Conservation (phyloP, 1,140 invertebrate genomes). For the Colletes latitarsis region DNA sequence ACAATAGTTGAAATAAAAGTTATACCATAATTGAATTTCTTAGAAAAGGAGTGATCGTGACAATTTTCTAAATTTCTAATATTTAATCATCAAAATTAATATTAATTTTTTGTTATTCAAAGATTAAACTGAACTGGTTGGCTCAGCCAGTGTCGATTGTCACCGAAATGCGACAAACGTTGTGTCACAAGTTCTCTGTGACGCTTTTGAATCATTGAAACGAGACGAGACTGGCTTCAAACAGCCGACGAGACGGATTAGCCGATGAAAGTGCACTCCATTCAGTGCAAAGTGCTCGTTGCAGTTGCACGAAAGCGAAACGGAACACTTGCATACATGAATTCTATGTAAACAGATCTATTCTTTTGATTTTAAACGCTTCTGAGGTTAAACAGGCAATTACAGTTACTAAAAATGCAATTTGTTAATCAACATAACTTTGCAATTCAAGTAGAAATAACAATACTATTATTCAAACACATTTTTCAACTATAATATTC, state of each 20-base stretch:
- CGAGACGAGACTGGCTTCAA: conserved; percentile 4
- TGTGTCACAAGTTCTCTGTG: neutral
- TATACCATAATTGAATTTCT: too few relatives aligned
- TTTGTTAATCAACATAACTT: too few relatives aligned
- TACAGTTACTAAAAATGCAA: neutral
- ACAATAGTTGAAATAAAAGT: too few relatives aligned
- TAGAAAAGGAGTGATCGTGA: too few relatives aligned
- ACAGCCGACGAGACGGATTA: conserved; percentile 38
- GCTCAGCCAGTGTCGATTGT: neutral
- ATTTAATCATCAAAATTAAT: too few relatives aligned
- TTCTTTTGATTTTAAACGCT: neutral
- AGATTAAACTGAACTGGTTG: neutral
- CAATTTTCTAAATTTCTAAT: too few relatives aligned
- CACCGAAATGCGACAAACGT: neutral
- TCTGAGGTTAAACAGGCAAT: neutral
- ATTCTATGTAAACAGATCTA: conserved; percentile 4
- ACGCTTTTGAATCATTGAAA: conserved; percentile 19
- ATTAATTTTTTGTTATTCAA: neutral
- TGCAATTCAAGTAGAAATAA: too few relatives aligned
- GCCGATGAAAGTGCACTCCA: conserved; percentile 31
- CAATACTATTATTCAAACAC: too few relatives aligned
- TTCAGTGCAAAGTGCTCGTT: conserved; percentile 22
- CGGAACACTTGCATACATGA: neutral
- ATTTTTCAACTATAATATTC: too few relatives aligned
- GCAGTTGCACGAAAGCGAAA: conserved; percentile 27